Conservation (phyloP, 2,113 vertebrate species). For the Oncorhynchus gorbuscha region DNA sequence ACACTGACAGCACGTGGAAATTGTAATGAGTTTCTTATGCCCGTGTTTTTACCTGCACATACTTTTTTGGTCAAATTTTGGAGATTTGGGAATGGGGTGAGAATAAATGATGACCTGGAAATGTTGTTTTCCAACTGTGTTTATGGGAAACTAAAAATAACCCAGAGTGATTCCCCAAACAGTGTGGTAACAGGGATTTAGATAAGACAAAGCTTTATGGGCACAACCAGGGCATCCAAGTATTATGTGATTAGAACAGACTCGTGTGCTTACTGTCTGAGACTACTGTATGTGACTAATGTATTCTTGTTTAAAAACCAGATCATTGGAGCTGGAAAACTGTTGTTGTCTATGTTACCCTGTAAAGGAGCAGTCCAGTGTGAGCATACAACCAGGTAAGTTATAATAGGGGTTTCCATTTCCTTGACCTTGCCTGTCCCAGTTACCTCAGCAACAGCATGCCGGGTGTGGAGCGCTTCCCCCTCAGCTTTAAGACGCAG, state of each 20-base stretch:
- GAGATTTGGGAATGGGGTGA: background rate
- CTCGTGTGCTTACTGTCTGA: background rate
- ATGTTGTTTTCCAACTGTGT: background rate
- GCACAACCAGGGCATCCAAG: background rate
- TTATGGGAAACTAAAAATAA: background rate
- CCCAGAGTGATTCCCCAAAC: background rate
- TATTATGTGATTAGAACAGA: background rate
- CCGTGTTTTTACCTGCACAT: background rate
- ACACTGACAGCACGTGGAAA: no score
- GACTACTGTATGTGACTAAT: background rate
- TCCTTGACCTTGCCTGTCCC: conserved; percentile 71
- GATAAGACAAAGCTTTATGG: background rate
- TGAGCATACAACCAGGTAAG: background rate
- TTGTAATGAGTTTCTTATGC: no score
- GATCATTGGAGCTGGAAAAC: background rate
- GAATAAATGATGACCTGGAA: background rate
- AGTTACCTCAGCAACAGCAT: conserved; percentile 99
- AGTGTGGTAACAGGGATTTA: background rate
- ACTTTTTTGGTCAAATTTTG: background rate
- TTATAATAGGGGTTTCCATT: conserved; percentile 29
- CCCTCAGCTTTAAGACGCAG: conserved; percentile 98
- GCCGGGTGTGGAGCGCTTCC: conserved; percentile 94
- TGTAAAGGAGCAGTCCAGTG: background rate
- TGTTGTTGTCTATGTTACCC: background rate
- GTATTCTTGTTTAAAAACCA: background rate